These are phyloP conservation scores for Astyanax mexicanus DNA, from an alignment of 2,797 vertebrate genomes.

Conservation along the genomic window DNA sequence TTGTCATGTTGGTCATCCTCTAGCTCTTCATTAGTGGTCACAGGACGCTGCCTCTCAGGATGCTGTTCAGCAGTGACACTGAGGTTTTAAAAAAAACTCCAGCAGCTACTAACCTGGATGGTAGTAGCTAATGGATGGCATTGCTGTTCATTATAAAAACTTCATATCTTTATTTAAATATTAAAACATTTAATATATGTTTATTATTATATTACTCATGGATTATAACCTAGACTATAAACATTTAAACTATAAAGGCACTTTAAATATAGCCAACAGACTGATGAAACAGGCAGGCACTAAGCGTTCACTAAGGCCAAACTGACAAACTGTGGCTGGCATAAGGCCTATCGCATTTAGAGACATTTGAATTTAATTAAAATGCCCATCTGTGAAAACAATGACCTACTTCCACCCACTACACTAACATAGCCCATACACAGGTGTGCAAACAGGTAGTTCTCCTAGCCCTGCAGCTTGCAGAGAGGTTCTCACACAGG, in stretches of 20 bases:
- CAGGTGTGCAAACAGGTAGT: conserved; percentile 33
- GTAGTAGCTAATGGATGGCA: too few species aligned
- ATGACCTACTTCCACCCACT: neutral
- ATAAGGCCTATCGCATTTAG: neutral
- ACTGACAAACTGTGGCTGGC: neutral
- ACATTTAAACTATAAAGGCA: neutral
- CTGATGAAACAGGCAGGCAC: neutral
- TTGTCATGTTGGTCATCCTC: too few species aligned
- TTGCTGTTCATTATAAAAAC: too few species aligned
- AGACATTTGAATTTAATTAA: neutral
- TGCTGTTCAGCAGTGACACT: too few species aligned
- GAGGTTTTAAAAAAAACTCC: too few species aligned
- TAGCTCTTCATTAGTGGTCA: too few species aligned
- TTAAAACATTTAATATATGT: too few species aligned
- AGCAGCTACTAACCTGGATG: too few species aligned
- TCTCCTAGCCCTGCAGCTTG: neutral
- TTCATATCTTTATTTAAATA: too few species aligned
- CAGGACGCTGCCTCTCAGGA: too few species aligned
- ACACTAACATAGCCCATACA: neutral
- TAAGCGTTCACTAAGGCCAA: neutral
- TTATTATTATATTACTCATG: neutral
- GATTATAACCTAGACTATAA: neutral
- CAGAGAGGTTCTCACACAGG: conserved; percentile 35
- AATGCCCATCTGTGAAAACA: neutral
- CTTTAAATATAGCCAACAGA: neutral